Evolutionary conservation across 1,140 invertebrate species (phyloP), one percentile per base, ranked within the genome.

Genomic region (Orius insidiosus): DNA sequence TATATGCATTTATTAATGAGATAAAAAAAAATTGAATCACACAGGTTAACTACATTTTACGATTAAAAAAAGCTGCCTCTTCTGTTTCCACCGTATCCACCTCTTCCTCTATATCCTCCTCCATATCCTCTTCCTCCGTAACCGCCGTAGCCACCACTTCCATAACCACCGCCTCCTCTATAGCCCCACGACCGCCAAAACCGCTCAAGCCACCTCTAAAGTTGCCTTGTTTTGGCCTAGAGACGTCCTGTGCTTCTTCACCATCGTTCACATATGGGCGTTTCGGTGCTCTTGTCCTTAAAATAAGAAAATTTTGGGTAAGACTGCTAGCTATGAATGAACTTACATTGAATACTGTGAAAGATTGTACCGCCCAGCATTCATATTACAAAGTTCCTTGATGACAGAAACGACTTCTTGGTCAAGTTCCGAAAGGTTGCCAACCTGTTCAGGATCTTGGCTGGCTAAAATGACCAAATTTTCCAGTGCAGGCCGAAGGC

Each of bases 401-500:
- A 86, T 68, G 5, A 80, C 69, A 7, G 55, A 48, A 14, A 63
- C 50, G 48, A 74, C 68, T 53, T 75, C 72, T 46, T 68, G 62
- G 51, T 77, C 72, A 1, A 64, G 49, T 1, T 66, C 61, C 51
- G 61, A 66, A 14, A 75, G 60, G 35, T 72, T 64, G 9, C 73
- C 53, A 16, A 78, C 68, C 13, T 66, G 64, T 56, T 87, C 80
- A 0, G 93, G 92, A 50, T 88, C 70, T 44, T 74, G 67, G 3
- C 85, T 76, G 1, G 78, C 77, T 38, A 76, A 63, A 4, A 90
- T 71, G 1, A 97, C 77, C 0, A 96, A 63, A 51, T 75, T 68
- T 65, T 98, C 93, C 2, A 97, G 59, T 1, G 82, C 80, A 0
- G 90, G 90, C n/a, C 90, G 70, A 1, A 98, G 63, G 5, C 85